phyloP scores from a whole-genome alignment of 2,797 vertebrate species.

The Muraenolepis orangiensis region DNA sequence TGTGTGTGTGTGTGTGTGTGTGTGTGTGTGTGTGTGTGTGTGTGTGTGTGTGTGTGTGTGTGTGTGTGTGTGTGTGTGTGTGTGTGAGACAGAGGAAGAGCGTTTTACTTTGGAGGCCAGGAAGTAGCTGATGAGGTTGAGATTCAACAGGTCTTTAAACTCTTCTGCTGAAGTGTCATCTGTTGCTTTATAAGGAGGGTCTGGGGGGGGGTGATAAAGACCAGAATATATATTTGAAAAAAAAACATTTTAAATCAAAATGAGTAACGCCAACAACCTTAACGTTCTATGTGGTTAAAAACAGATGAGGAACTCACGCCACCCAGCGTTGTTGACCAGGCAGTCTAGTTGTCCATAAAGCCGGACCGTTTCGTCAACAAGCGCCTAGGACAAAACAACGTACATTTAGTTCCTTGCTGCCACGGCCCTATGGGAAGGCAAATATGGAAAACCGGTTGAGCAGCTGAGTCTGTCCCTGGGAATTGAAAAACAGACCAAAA shows the following conservation, averaged over 20 bases:
- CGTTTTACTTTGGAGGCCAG: conserved; percentile 75
- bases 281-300: background rate
- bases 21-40: background rate
- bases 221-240: background rate
- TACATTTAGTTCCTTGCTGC: background rate
- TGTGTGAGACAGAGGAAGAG: background rate
- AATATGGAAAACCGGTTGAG: too few relatives aligned
- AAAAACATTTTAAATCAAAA: too few relatives aligned
- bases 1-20: background rate
- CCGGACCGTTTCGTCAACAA: conserved; percentile 65
- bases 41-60: background rate
- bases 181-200: conserved; percentile 74
- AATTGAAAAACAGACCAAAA: too few relatives aligned
- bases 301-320: conserved; percentile 68
- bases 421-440: too few relatives aligned
- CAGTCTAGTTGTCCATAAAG: conserved; percentile 76
- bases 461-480: too few relatives aligned
- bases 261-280: background rate
- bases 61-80: background rate
- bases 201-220: conserved; percentile 48
- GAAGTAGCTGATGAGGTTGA: conserved; percentile 80
- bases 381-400: conserved; percentile 46
- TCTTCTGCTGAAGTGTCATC: conserved; percentile 76
- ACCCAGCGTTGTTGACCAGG: conserved; percentile 82
- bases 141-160: conserved; percentile 76